Conservation (phyloP, 2,888 invertebrate genomes). For the Aquatica leii region DNA sequence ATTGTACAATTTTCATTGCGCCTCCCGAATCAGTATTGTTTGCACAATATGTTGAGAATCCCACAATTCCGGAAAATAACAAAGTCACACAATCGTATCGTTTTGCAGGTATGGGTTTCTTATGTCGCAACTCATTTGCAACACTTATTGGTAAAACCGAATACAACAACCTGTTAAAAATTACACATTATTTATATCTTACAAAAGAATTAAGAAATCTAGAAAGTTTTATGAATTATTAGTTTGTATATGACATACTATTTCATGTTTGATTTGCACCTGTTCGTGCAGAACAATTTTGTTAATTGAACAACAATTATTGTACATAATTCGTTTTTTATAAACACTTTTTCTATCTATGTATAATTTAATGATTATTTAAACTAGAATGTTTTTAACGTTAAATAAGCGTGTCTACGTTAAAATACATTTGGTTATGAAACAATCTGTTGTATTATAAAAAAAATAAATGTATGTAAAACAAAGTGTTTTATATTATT, state of each 20-base stretch:
- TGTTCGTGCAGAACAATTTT: slow-evolving; percentile 5
- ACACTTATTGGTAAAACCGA: slow-evolving; percentile 94
- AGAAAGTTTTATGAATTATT: slow-evolving; percentile 28
- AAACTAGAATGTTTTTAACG: too few relatives aligned
- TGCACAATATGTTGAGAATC: slow-evolving; percentile 90
- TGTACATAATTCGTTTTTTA: too few relatives aligned
- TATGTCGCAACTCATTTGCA: slow-evolving; percentile 92
- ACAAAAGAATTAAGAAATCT: slow-evolving; percentile 23
- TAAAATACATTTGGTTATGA: too few relatives aligned
- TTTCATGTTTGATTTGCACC: slow-evolving; percentile 5
- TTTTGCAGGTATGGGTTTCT: slow-evolving; percentile 87
- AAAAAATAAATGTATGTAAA: too few relatives aligned
- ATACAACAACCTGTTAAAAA: slow-evolving; percentile 78
- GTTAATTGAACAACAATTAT: not conserved
- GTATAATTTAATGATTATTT: too few relatives aligned
- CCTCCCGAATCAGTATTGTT: slow-evolving; percentile 89
- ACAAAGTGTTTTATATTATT: too few relatives aligned
- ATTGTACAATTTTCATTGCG: slow-evolving; percentile 95
- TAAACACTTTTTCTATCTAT: too few relatives aligned
- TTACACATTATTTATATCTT: slow-evolving; percentile 10
- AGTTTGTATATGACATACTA: not conserved
- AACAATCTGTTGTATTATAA: too few relatives aligned
- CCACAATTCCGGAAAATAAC: slow-evolving; percentile 93
- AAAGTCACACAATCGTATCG: slow-evolving; percentile 91
- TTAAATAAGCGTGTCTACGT: too few relatives aligned